Percentiles rank a stretch among this genome's conserved stretches.
Evolutionary conservation across 1,140 invertebrate genomes (phyloP).

Genomic region (Zaprionus capensis): DNA sequence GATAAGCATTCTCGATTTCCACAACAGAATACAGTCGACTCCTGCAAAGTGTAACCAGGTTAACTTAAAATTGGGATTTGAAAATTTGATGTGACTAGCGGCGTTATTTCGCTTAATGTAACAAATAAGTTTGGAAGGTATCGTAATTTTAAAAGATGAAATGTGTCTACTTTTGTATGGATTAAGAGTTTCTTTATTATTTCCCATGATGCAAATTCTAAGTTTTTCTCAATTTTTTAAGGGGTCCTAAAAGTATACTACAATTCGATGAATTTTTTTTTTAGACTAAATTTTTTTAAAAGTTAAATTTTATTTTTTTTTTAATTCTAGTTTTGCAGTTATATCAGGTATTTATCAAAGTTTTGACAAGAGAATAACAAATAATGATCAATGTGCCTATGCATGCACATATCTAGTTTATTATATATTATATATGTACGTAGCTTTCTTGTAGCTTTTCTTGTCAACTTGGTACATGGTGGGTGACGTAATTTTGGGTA

Average conservation of each 20-base stretch:
- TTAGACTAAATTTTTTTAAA: not conserved
- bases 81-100: not conserved
- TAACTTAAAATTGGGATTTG: not conserved
- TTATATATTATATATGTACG: not conserved
- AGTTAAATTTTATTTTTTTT: too few relatives aligned
- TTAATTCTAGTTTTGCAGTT: too few relatives aligned
- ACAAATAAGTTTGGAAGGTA: not conserved
- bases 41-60: not conserved
- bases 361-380: too few relatives aligned
- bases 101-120: not conserved
- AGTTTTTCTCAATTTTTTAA: not conserved
- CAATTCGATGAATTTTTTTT: not conserved
- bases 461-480: constrained; percentile 30
- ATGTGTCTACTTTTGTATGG: too few relatives aligned
- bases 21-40: constrained; percentile 3
- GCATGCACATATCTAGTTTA: not conserved
- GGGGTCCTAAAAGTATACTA: constrained; percentile 11
- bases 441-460: not conserved
- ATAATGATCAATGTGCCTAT: not conserved
- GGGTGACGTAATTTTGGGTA: constrained; percentile 58
- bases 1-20: constrained; percentile 4
- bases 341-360: too few relatives aligned
- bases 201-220: too few relatives aligned
- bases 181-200: too few relatives aligned
- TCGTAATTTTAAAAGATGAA: not conserved